phyloP scores from a whole-genome alignment of 1,140 invertebrate genomes.

The Heliconius melpomene region DNA sequence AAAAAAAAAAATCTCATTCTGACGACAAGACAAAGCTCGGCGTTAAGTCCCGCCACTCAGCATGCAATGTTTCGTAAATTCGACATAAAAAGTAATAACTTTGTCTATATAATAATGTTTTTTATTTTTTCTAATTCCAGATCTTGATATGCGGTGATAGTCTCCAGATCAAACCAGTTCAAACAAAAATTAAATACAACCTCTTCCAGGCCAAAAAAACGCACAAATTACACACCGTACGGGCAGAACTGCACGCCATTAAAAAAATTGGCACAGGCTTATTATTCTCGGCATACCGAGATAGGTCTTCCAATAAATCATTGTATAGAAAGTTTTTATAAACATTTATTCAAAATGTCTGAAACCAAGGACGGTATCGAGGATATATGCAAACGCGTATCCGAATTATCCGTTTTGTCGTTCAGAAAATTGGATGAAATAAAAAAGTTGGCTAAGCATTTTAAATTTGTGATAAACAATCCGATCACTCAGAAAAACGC shows the following conservation, averaged over 20 bases:
- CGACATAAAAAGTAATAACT: not conserved
- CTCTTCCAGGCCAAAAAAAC: slow-evolving; percentile 39
- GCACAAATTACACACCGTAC: slow-evolving; percentile 53
- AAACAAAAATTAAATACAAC: slow-evolving; percentile 46
- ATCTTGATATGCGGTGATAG: slow-evolving; percentile 78
- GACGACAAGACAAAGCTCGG: not conserved
- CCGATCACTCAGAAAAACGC: slow-evolving; percentile 55
- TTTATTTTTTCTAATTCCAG: slow-evolving; percentile 50
- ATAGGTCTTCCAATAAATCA: slow-evolving; percentile 54
- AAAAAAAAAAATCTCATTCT: too few relatives aligned
- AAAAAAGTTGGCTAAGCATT: slow-evolving; percentile 63
- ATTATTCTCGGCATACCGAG: slow-evolving; percentile 58
- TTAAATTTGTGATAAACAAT: slow-evolving; percentile 64
- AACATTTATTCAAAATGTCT: slow-evolving; percentile 22
- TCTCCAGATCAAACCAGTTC: slow-evolving; percentile 53
- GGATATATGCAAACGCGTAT: slow-evolving; percentile 50
- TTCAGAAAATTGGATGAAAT: slow-evolving; percentile 70
- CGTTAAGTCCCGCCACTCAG: not conserved
- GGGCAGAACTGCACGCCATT: slow-evolving; percentile 52
- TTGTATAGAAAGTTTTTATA: slow-evolving; percentile 35
- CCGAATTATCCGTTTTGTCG: slow-evolving; percentile 61
- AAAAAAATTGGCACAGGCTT: slow-evolving; percentile 35
- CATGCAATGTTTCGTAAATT: not conserved
- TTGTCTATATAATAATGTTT: not conserved
- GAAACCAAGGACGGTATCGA: slow-evolving; percentile 40